These are phyloP conservation scores for Luidia sarsii DNA, from an alignment of 53 echinoderm and acorn worm species.

Conservation along the genomic window DNA sequence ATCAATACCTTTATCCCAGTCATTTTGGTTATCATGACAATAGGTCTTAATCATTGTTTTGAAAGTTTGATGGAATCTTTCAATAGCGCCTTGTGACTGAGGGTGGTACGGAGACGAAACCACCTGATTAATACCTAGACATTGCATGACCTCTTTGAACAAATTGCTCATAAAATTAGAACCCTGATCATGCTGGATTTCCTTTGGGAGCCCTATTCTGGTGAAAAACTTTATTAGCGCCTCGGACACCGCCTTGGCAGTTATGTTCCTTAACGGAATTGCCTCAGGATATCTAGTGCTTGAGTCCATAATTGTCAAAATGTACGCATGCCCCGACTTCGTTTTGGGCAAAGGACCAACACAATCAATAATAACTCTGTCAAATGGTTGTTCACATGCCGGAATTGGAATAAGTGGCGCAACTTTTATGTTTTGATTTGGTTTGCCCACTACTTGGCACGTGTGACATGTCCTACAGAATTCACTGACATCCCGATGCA, in stretches of 20 bases:
- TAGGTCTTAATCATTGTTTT: slow-evolving; percentile 53
- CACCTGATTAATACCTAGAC: slow-evolving; percentile 51
- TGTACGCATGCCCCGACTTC: slow-evolving; percentile 45
- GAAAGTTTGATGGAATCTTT: slow-evolving; percentile 55
- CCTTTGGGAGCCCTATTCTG: slow-evolving; percentile 53
- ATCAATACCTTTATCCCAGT: slow-evolving; percentile 65
- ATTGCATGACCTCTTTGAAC: slow-evolving; percentile 50
- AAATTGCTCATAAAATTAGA: slow-evolving; percentile 61
- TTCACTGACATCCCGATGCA: slow-evolving; percentile 18
- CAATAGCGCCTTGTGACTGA: slow-evolving; percentile 67
- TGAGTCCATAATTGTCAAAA: slow-evolving; percentile 60
- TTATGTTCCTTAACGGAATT: slow-evolving; percentile 51
- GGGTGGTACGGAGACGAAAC: slow-evolving; percentile 62
- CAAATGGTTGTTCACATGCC: slow-evolving; percentile 60
- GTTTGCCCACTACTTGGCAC: slow-evolving; percentile 62
- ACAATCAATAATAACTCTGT: slow-evolving; percentile 50
- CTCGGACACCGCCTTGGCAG: slow-evolving; percentile 36
- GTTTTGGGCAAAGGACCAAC: slow-evolving; percentile 61
- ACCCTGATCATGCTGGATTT: slow-evolving; percentile 65
- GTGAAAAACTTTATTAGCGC: slow-evolving; percentile 66
- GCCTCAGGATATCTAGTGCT: slow-evolving; percentile 61
- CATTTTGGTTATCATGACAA: slow-evolving; percentile 23
- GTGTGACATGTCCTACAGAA: slow-evolving; percentile 57
- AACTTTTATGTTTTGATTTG: slow-evolving; percentile 33
- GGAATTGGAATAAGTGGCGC: slow-evolving; percentile 63